Base-by-base conservation (phyloP, 2,797 vertebrate genomes). In the Esox lucius region DNA sequence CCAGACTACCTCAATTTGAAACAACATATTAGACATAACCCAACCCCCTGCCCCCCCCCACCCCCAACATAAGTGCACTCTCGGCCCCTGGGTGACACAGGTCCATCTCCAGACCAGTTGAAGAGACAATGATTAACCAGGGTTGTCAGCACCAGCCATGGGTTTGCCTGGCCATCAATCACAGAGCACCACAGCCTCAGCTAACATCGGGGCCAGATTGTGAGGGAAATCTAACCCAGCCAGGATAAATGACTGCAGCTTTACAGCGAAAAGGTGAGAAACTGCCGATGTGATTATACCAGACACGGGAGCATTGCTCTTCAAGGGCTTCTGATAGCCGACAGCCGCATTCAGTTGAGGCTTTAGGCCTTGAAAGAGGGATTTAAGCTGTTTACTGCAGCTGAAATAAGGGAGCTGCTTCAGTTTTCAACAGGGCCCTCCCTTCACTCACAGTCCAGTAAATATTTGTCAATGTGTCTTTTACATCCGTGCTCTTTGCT, bases 231-330 rank as follows among this genome's bases (percentile, higher is more conserved):
- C 31, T 72, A 51, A n/a, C 22, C 33, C 26, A 24, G 70, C 8
- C 53, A 16, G 61, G 70, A 72, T 72, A 33, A 72, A 61, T 72
- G n/a, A 62, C 46, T 72, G 56, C 70, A 42, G 70, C 56, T 42
- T 72, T 42, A 33, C 70, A 61, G 33, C 33, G n/a, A 42, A 62
- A 61, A 72, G 56, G 70, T 72, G 33, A 1, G 22, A 46, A 49
- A 6, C 39, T 22, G 69, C 68, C 16, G n/a, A 15, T 16, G 35
- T 53, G 71, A 81, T 75, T 75, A 74, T 48, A 74, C 64, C 72
- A 68, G 84, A 46, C 73, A 46, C 69, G 64, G 13, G 7, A 17
- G 79, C 75, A 26, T 48, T 28, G 65, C 73, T 59, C 62, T 73
- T 56, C 48, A 69, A 53, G 13, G 65, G 42, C 74, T 33, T 81